phyloP scores from a whole-genome alignment of 2,888 invertebrate species.

The Stomorhina lunata region DNA sequence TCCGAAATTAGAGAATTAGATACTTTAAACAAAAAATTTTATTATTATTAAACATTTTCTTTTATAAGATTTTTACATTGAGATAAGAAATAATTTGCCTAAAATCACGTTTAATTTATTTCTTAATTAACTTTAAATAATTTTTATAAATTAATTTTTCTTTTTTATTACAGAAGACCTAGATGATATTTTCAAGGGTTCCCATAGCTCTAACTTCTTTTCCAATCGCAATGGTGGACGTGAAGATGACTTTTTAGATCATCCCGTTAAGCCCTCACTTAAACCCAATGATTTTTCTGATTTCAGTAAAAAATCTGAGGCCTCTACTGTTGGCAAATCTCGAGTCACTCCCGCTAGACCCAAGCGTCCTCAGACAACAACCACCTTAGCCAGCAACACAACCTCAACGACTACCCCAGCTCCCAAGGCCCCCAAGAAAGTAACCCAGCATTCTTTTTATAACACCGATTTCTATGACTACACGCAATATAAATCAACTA shows the following conservation, averaged over 20 bases:
- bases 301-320: constrained; percentile 72
- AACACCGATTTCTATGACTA: constrained; percentile 74
- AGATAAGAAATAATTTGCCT: background rate
- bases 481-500: constrained; percentile 69
- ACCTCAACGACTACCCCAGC: constrained; percentile 49
- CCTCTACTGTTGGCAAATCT: constrained; percentile 68
- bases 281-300: constrained; percentile 79
- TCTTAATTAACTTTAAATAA: constrained; percentile 33
- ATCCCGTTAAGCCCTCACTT: constrained; percentile 68
- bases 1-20: no score
- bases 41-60: background rate
- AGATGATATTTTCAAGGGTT: constrained; percentile 85
- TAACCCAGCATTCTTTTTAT: constrained; percentile 76
- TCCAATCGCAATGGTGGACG: constrained; percentile 84
- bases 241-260: constrained; percentile 82
- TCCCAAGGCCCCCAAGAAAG: constrained; percentile 73
- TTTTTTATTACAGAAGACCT: constrained; percentile 75
- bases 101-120: constrained; percentile 11
- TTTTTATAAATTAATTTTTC: constrained; percentile 24
- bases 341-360: constrained; percentile 71
- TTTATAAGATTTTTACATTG: background rate
- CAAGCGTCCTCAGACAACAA: constrained; percentile 68
- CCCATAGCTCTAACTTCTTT: constrained; percentile 89
- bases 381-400: constrained; percentile 49
- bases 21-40: no score